phyloP scores from a whole-genome alignment of 2,797 vertebrate genomes.

The Esox lucius region DNA sequence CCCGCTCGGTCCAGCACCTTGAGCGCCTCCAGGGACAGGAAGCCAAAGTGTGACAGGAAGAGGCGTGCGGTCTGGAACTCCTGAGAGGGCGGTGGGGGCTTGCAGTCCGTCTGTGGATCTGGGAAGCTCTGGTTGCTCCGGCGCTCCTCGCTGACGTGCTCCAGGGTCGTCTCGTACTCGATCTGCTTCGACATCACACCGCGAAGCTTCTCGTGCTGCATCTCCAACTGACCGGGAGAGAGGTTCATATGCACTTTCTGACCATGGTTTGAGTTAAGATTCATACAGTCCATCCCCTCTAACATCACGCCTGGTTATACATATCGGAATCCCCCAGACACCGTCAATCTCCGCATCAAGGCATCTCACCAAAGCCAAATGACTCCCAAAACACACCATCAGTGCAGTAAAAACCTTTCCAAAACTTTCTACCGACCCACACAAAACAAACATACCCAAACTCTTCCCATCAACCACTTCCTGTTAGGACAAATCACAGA shows the following conservation, averaged over 20 bases:
- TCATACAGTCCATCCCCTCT: too few species aligned
- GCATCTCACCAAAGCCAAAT: too few species aligned
- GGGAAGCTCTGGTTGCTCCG: conserved; percentile 81
- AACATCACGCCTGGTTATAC: too few species aligned
- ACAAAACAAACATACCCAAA: background rate
- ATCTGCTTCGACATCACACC: conserved; percentile 83
- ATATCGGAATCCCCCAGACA: background rate
- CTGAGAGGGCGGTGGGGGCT: conserved; percentile 79
- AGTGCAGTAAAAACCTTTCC: background rate
- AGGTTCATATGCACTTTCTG: too few species aligned
- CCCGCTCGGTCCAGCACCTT: conserved; percentile 70
- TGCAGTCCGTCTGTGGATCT: conserved; percentile 76
- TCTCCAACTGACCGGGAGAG: conserved; percentile 74
- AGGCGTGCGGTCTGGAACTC: conserved; percentile 89
- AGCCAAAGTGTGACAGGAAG: conserved; percentile 90
- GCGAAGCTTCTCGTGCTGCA: conserved; percentile 82
- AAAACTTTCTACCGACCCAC: background rate
- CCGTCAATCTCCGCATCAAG: background rate
- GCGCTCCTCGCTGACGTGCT: conserved; percentile 80
- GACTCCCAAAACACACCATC: background rate
- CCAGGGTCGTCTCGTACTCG: conserved; percentile 78
- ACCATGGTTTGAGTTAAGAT: too few species aligned
- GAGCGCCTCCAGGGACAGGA: conserved; percentile 86
- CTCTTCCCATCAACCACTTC: too few species aligned
- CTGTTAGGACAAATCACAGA: too few species aligned